These are phyloP conservation scores for Ephialtes manifestator DNA, from an alignment of 2,888 invertebrate species.

Conservation along the genomic window DNA sequence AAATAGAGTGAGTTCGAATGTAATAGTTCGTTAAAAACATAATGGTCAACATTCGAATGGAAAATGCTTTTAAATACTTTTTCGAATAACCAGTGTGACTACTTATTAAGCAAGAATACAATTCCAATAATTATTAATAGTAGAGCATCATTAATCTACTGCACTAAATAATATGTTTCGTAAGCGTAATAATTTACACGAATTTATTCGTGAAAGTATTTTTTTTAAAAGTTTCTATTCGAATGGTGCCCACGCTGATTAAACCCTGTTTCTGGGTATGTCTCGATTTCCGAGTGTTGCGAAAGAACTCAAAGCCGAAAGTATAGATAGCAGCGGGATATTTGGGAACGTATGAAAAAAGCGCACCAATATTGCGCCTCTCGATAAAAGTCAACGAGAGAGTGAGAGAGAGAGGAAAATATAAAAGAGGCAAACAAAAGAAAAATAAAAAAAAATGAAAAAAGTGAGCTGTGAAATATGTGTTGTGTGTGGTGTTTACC, in stretches of 20 bases:
- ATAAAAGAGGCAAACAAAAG: background rate
- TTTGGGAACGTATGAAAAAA: background rate
- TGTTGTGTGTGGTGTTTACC: constrained; percentile 90
- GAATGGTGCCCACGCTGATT: background rate
- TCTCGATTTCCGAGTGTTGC: background rate
- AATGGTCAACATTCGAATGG: too few species aligned
- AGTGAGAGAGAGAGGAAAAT: constrained; percentile 42
- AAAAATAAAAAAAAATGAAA: background rate
- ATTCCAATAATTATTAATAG: too few species aligned
- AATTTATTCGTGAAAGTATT: too few species aligned
- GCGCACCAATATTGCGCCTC: background rate
- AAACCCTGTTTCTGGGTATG: background rate
- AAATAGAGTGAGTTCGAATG: too few species aligned
- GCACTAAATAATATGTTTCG: too few species aligned
- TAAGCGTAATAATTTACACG: too few species aligned
- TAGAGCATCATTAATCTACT: too few species aligned
- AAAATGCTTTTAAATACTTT: too few species aligned
- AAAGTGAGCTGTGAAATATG: constrained; percentile 69
- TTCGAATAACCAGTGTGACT: too few species aligned
- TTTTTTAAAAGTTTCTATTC: too few species aligned
- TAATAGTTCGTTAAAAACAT: too few species aligned
- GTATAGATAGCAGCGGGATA: constrained; percentile 3
- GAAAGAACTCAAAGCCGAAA: background rate
- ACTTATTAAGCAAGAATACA: too few species aligned
- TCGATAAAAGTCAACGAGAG: constrained; percentile 8